Evolutionary conservation across 37 sponge, comb jelly and placozoan genomes (phyloP), one percentile per base, ranked within the genome.

Genomic region (Eunapius fragilis): DNA sequence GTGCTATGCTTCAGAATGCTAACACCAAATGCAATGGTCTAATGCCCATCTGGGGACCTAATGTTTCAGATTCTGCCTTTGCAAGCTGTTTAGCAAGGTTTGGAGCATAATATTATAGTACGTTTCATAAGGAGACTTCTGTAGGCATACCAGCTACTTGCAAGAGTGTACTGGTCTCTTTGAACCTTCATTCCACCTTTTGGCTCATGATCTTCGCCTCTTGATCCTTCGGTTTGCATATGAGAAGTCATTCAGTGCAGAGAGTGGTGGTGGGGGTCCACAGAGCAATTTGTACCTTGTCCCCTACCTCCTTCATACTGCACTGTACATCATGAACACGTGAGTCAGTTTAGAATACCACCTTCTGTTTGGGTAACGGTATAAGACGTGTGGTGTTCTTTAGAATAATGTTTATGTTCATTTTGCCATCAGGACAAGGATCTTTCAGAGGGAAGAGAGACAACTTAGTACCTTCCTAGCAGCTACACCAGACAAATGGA

Each of bases 11-110:
- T 28, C 94, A 97, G 75, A 97, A 97, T 69, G 90, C 94, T 75
- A 97, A 97, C 82, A 97, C 96, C 50, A 84, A 87, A 41, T 97
- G 98, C 83, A 97, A 97, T 79, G 94, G 91, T n/a, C 80, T 97
- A 17, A 37, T 97, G 75, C 98, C 98, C 14, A 74, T 97, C n/a
- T 97, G 98, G 98, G 98, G 98, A 36, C 95, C 95, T 24, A 86
- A 94, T 50, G 92, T 96, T 37, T 82, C 88, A 19, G 94, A 94
- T 31, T 90, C 94, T 17, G 58, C 76, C 0, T 94, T 91, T 81
- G 87, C 88, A 12, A 85, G 86, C 77, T 69, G 82, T 77, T 79
- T 94, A 0, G 91, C 94, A 37, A 80, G 86, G 91, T 89, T 73
- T n/a, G 71, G 11, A 10, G 4, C 5, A 28, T 25, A 11, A 35